A percentile compares a stretch with the other conserved stretches of the same genome.
phyloP scores from a whole-genome alignment of 1,140 invertebrate species.

The Stegodyphus mimosarum region DNA sequence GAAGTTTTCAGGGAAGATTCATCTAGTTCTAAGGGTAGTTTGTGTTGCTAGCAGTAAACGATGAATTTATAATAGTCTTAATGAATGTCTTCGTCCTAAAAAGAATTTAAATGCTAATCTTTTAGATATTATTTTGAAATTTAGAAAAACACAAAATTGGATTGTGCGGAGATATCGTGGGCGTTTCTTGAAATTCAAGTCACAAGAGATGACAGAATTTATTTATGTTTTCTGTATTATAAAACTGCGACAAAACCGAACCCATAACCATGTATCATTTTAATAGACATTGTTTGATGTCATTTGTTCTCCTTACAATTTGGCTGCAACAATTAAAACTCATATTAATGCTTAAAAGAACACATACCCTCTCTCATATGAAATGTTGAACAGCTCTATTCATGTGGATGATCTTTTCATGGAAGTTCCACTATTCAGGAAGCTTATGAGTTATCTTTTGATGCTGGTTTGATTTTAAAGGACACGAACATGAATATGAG shows the following conservation, averaged over 20 bases:
- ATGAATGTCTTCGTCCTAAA: not conserved
- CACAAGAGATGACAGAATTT: not conserved
- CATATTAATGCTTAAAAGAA: not conserved
- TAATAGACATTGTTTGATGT: constrained; percentile 1
- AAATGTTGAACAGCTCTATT: not conserved
- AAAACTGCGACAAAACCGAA: not conserved
- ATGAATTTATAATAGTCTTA: not conserved
- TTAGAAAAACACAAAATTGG: constrained; percentile 3
- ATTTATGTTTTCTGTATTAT: constrained; percentile 18
- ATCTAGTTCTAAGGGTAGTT: constrained; percentile 2
- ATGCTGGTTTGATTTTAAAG: not conserved
- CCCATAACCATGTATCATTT: constrained; percentile 14
- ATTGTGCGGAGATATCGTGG: not conserved
- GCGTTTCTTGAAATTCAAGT: constrained; percentile 8
- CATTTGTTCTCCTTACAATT: not conserved
- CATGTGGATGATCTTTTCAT: constrained; percentile 5
- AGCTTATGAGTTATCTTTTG: not conserved
- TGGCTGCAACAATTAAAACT: too few relatives aligned
- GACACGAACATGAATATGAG: too few relatives aligned
- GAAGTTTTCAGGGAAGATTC: constrained; percentile 8
- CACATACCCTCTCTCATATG: not conserved
- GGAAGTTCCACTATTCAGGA: not conserved
- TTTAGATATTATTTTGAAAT: constrained; percentile 7
- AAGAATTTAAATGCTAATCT: constrained; percentile 5
- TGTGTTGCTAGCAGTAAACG: constrained; percentile 9